Conservation (phyloP, 2,888 invertebrate genomes). For the Cynaeus angustus region DNA sequence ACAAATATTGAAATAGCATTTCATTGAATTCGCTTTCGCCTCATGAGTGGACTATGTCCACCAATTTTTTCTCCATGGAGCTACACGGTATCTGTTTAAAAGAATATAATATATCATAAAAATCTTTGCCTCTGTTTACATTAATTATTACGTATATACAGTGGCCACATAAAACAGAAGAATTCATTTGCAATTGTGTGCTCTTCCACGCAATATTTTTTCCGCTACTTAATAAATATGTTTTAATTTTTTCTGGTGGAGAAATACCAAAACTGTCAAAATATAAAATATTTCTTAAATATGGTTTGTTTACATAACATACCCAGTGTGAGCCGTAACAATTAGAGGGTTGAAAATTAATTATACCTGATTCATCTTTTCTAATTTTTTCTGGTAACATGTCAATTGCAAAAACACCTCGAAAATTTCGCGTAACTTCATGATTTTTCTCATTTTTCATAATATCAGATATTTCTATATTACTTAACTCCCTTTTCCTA, state of each 20-base stretch:
- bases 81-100: conserved; percentile 39
- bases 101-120: conserved; percentile 35
- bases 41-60: conserved; percentile 12
- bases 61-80: conserved; percentile 24
- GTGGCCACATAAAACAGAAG: conserved; percentile 14
- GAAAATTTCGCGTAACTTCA: not conserved
- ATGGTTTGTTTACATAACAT: not conserved
- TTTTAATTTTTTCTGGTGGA: conserved; percentile 27
- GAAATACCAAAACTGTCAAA: conserved; percentile 23
- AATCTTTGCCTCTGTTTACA: conserved; percentile 6
- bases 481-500: conserved; percentile 12
- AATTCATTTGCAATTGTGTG: conserved; percentile 13
- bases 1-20: conserved; percentile 17
- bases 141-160: conserved; percentile 8
- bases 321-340: conserved; percentile 3
- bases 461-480: conserved; percentile 8
- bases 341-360: conserved; percentile 1
- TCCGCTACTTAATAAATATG: conserved; percentile 21
- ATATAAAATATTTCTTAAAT: conserved; percentile 25
- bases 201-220: conserved; percentile 26
- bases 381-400: conserved; percentile 5
- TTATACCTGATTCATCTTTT: not conserved
- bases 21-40: no score
- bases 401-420: conserved; percentile 2
- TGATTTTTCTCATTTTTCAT: no score